These are phyloP conservation scores for Molossus molossus DNA, from an alignment of 2,797 vertebrate species.

Conservation along the genomic window DNA sequence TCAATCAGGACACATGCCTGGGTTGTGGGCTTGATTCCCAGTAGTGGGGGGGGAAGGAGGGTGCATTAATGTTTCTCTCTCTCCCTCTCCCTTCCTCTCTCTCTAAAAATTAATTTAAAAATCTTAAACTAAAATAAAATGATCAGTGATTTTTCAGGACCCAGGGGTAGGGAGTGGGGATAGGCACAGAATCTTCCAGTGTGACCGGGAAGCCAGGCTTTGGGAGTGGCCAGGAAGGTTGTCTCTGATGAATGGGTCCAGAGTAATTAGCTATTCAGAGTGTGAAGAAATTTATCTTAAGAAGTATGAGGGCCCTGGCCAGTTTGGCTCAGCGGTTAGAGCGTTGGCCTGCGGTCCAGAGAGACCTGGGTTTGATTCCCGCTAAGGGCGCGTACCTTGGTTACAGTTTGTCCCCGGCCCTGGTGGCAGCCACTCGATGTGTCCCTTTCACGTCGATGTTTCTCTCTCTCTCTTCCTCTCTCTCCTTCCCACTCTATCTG, in stretches of 20 bases:
- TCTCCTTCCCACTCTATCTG: too few relatives aligned
- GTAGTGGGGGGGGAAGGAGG: too few relatives aligned
- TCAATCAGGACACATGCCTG: too few relatives aligned
- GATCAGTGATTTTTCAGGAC: neutral
- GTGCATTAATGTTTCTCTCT: neutral
- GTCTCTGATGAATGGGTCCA: slow-evolving; percentile 9
- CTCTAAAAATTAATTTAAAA: neutral
- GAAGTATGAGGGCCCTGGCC: neutral
- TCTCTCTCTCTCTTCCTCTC: too few relatives aligned
- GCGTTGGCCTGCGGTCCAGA: too few relatives aligned
- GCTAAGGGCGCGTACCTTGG: too few relatives aligned
- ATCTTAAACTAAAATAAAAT: neutral
- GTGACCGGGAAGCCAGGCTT: slow-evolving; percentile 9
- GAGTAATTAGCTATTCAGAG: neutral
- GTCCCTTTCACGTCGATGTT: too few relatives aligned
- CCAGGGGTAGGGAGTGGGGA: neutral
- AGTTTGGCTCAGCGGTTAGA: too few relatives aligned
- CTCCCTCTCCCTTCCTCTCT: neutral
- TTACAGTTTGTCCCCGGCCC: too few relatives aligned
- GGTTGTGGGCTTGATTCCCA: too few relatives aligned
- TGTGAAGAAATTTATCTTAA: slow-evolving; percentile 57
- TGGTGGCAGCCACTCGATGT: too few relatives aligned
- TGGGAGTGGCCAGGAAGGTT: slow-evolving; percentile 28
- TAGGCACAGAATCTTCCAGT: neutral
- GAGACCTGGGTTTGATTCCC: too few relatives aligned